Base-by-base conservation (phyloP, 2,797 vertebrate genomes). In the Buceros bicornis region DNA sequence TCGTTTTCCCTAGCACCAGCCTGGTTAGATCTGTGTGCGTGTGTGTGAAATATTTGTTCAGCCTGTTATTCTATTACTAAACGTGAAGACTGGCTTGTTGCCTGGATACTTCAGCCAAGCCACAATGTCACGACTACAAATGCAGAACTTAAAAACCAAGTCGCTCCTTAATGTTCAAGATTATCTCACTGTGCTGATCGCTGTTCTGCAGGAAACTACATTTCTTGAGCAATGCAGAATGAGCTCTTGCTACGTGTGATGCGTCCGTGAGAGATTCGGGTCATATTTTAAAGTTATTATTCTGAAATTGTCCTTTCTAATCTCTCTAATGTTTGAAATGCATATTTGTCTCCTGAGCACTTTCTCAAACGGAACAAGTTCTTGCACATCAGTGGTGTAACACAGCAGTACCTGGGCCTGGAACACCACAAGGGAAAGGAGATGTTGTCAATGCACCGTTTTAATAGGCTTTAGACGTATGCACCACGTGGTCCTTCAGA, bases 31-130 rank as follows among this genome's bases (percentile, higher is more conserved):
- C 64, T 76, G 1, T 73, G 12, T 40, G 37, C 7, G 33, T 40
- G 33, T 79, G 29, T 79, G 26, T 33, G 81, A 95, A 93, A 57
- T 94, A 79, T 89, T 97, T 94, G 72, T 90, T 96, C 62, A 95
- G 90, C 45, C 69, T 81, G 90, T 77, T 94, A 91, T 95, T 82
- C 61, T 51, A 76, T 40, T 90, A 72, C 57, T 96, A 92, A 94
- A 92, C 48, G 82, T 43, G 79, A 89, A 66, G 86, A 72, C 82
- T 93, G 82, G 35, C 67, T 96, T 93, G 92, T 97, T 97, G 94
- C 96, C 91, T 90, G 82, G 93, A 67, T 97, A 93, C 90, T 95
- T 97, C 61, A 77, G n/a, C 58, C 82, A 80, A 87, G 71, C 45
- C 80, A 76, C 89, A 95, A 78, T 87, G 87, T 88, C 89, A 93